Base-by-base conservation (phyloP, 2,113 vertebrate species). In the Coryphaenoides rupestris region DNA sequence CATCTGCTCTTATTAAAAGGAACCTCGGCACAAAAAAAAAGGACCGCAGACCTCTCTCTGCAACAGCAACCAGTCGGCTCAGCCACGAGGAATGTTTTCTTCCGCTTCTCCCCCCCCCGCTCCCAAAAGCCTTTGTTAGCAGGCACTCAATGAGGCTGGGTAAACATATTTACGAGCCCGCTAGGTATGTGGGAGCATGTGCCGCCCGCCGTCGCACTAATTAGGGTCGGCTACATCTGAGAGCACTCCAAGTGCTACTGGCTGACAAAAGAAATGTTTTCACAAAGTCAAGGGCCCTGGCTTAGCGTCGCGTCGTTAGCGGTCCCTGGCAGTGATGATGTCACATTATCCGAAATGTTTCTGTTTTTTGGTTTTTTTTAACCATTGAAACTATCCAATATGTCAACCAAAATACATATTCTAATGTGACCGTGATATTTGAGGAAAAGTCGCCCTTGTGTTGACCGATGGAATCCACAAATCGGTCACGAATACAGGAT, bases 161-260 rank as follows among this genome's bases (percentile, higher is more conserved):
- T 86, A 85, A 87, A 88, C 77, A 86, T 87, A 74, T 88, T 87
- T 84, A 86, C 70, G 72, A 76, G 65, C 33, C 76, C 73, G 52
- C 70, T 56, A 76, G 80, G 79, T 81, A 83, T 82, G 81, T 74
- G 78, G 67, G 72, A 74, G 82, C 81, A 81, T 83, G 79, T 76
- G 75, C 79, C 81, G 77, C 82, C 82, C n/a, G 79, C 82, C 74
- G 63, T 66, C 77, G 60, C 61, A 28, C 82, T 88, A 89, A 89
- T 88, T 86, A 85, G 75, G 80, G 74, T 79, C n/a, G 78, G 81
- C 86, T 79, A 76, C 81, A 87, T 84, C 83, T 86, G 86, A 89
- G 83, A 86, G 78, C 79, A 84, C 83, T 87, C 82, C 81, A 65
- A n/a, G 73, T 73, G 76, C 82, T 81, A 81, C 81, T 56, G 72